Percentiles rank a stretch among this genome's conserved stretches.
Conservation (phyloP, 2,888 invertebrate species). For the Nemapogon koenigi region DNA sequence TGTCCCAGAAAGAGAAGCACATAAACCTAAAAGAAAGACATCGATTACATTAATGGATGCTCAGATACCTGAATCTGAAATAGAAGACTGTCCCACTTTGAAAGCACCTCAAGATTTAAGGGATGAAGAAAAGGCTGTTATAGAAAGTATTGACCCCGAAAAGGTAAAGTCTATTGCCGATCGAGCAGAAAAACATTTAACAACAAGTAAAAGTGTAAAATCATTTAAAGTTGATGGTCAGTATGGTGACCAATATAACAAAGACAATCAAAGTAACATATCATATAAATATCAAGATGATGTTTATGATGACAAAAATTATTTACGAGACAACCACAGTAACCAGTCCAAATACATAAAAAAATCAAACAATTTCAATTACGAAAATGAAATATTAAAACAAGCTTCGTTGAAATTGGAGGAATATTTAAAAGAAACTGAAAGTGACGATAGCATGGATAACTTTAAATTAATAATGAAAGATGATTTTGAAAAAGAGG, state of each 20-base stretch:
- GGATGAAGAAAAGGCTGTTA: constrained; percentile 54
- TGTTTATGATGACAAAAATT: constrained; percentile 47
- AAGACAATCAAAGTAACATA: constrained; percentile 46
- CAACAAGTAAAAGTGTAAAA: constrained; percentile 40
- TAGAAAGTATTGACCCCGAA: constrained; percentile 45
- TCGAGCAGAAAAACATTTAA: constrained; percentile 42
- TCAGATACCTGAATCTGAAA: constrained; percentile 55
- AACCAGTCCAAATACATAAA: constrained; percentile 45
- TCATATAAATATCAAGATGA: constrained; percentile 45
- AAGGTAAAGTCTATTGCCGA: constrained; percentile 44
- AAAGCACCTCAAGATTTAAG: constrained; percentile 59
- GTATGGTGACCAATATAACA: constrained; percentile 44
- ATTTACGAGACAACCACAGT: constrained; percentile 51
- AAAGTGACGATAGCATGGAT: constrained; percentile 27
- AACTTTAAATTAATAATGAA: constrained; percentile 37
- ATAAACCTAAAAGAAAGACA: constrained; percentile 46
- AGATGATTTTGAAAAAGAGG: constrained; percentile 29
- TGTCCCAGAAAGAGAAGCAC: constrained; percentile 5
- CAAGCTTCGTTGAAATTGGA: constrained; percentile 61
- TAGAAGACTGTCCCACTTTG: constrained; percentile 55
- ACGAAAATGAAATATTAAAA: constrained; percentile 65
- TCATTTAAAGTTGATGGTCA: constrained; percentile 50
- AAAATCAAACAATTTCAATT: constrained; percentile 64
- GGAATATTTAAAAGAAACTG: constrained; percentile 49
- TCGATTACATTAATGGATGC: constrained; percentile 38